Base-by-base conservation (phyloP, 2,797 vertebrate species). In the Alectoris magna region DNA sequence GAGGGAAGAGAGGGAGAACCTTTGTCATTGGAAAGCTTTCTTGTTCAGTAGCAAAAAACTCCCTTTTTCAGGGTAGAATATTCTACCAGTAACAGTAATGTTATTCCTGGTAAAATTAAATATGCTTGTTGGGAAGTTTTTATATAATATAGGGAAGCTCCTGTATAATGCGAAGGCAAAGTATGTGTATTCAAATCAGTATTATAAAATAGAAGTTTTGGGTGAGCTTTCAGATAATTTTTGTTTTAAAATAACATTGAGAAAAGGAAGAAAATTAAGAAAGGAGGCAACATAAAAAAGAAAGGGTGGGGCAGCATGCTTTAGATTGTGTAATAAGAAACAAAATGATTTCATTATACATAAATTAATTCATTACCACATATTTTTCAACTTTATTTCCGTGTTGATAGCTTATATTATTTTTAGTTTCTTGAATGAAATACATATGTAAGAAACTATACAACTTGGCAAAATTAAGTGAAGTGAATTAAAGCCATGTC, bases 381-480 rank as follows among this genome's bases (percentile, higher is more conserved):
- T 56, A 71, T 56, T 91, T 78, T 84, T 71, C 27, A 26, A 39
- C 27, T 74, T 79, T 79, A 5, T 48, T 76, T 71, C 71, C 70
- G 23, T 69, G 64, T 48, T 41, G 39, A 76, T 87, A 82, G 21
- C 51, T 82, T 81, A 6, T 12, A 75, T 69, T 85, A 88, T 77
- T 84, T 81, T 84, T 78, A 84, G 38, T 49, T 91, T 82, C 36
- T 84, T 89, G 53, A 78, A 59, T 87, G 62, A 81, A 93, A 38
- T 79, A 76, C 44, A 59, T 70, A 16, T 73, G 55, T 67, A 39
- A 79, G 34, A 58, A 90, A 76, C 49, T 36, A 69, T 2, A 62
- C n/a, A 71, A 6, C 71, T 63, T 93, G 84, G 64, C 69, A 90
- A 55, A 41, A 24, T 1, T 16, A 26, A 76, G 74, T 41, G 10